Conservation (phyloP, 2,888 invertebrate species). For the Xiphydria camelus region DNA sequence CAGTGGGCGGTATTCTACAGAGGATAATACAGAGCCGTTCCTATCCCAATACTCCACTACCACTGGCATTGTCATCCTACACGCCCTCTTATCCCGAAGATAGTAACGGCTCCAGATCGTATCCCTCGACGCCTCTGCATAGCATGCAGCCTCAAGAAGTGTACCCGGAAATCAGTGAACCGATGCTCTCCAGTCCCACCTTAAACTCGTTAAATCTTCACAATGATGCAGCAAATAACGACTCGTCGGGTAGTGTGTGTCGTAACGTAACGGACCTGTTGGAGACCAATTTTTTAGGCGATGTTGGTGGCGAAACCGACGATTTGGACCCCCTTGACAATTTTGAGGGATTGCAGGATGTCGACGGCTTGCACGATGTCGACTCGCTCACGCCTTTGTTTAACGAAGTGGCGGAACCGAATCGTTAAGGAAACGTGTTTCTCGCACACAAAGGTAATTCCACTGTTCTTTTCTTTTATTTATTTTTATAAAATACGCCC, state of each 20-base stretch:
- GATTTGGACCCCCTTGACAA: constrained; percentile 50
- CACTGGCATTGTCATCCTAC: constrained; percentile 39
- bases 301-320: constrained; percentile 44
- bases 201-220: constrained; percentile 48
- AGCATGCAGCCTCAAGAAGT: constrained; percentile 37
- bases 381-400: constrained; percentile 53
- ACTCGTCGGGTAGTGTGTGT: constrained; percentile 36
- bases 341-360: constrained; percentile 52
- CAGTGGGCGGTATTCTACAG: constrained; percentile 34
- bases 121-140: constrained; percentile 74
- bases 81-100: constrained; percentile 42
- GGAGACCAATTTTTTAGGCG: constrained; percentile 42
- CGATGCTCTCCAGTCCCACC: constrained; percentile 53
- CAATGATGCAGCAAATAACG: constrained; percentile 27
- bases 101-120: constrained; percentile 67
- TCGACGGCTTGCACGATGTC: constrained; percentile 52
- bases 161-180: constrained; percentile 50
- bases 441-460: too few relatives aligned
- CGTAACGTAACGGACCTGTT: constrained; percentile 51
- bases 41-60: constrained; percentile 55
- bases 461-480: too few relatives aligned
- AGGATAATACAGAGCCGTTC: constrained; percentile 53
- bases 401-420: constrained; percentile 52
- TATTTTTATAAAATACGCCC: too few relatives aligned
- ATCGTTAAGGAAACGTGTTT: constrained; percentile 49